Evolutionary conservation across 37 sponge, comb jelly and placozoan genomes (phyloP).

Genomic region (Geodia barretti): DNA sequence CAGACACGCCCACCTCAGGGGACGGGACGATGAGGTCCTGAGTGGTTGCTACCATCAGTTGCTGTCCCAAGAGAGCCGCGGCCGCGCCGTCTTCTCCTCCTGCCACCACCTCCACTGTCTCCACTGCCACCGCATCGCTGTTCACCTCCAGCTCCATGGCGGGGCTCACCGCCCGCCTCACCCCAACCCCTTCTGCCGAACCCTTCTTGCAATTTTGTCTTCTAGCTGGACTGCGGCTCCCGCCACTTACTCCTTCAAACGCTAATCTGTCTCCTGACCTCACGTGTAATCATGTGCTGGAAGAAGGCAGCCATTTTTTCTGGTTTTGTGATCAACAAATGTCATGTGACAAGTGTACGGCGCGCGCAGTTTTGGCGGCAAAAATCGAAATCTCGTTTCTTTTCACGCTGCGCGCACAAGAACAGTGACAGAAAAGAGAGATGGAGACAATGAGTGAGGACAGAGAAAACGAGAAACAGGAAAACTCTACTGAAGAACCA

Average conservation of each 20-base stretch:
- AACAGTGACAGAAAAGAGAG: too few relatives aligned
- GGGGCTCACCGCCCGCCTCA: conserved; percentile 37
- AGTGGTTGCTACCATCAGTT: conserved; percentile 29
- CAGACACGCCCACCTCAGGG: conserved; percentile 27
- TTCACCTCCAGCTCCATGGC: conserved; percentile 60
- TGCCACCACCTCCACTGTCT: conserved; percentile 70
- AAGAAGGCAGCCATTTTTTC: conserved; percentile 66
- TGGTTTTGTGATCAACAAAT: background rate
- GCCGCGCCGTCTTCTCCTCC: conserved; percentile 19
- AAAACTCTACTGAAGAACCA: too few relatives aligned
- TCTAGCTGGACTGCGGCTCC: conserved; percentile 39
- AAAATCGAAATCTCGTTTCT: too few relatives aligned
- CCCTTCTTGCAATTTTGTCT: background rate
- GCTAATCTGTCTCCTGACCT: conserved; percentile 81
- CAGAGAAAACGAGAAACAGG: too few relatives aligned
- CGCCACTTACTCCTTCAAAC: conserved; percentile 76
- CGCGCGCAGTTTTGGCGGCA: too few relatives aligned
- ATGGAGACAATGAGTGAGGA: too few relatives aligned
- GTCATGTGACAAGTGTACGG: background rate
- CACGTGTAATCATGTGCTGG: conserved; percentile 88
- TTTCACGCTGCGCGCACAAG: too few relatives aligned
- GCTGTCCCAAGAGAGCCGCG: conserved; percentile 24
- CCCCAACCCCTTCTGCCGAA: background rate
- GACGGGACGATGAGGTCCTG: conserved; percentile 46
- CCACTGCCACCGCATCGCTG: conserved; percentile 29